Evolutionary conservation across 2,888 invertebrate genomes (phyloP), one percentile per base, ranked within the genome.

Genomic region (Pristionchus japonicus): DNA sequence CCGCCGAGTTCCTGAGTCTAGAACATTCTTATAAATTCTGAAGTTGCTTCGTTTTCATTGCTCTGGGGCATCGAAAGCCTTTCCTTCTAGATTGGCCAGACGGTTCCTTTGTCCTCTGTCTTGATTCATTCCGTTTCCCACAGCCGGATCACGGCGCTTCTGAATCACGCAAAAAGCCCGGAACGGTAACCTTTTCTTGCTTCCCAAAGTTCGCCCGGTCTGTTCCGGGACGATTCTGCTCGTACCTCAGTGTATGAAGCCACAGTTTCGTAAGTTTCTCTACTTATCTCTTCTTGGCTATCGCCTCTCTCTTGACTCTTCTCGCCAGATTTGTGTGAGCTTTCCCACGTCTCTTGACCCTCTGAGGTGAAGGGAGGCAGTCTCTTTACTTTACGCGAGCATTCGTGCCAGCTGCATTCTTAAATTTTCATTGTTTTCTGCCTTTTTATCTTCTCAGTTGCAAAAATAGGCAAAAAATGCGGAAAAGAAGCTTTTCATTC

Each of bases 291-390:
- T 40, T 74, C 1, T 23, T 23, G 7, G 74, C 74, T 40, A 3
- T 40, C 57, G 20, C 20, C n/a, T 20, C 23, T 4, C 57, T 57
- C n/a, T 57, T 17, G 23, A 57, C 57, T 57, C 57, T 43, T 57
- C 70, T 70, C 37, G 37, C 6, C 70, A 70, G 70, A 70, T 70
- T 70, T 11, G 57, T 49, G 49, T 4, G 57, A 15, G 4, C 57
- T 7, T 47, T 77, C 77, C 77, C 77, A 77, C 77, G 77, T 13
- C 77, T 77, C 77, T 77, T 77, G 77, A 77, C 77, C 77, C 77
- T 17, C 27, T 40, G 40, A 40, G 31, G 34, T 23, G 40, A 9
- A 57, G 43, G 43, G 43, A 43, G 43, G 43, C 43, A 43, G 43
- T 43, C 43, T 43, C 43, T 43, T 43, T 43, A 11, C 43, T 57